Percentiles rank a stretch among this genome's conserved stretches.
Conservation (phyloP, 2,888 invertebrate genomes). For the Coelinius sp. region DNA sequence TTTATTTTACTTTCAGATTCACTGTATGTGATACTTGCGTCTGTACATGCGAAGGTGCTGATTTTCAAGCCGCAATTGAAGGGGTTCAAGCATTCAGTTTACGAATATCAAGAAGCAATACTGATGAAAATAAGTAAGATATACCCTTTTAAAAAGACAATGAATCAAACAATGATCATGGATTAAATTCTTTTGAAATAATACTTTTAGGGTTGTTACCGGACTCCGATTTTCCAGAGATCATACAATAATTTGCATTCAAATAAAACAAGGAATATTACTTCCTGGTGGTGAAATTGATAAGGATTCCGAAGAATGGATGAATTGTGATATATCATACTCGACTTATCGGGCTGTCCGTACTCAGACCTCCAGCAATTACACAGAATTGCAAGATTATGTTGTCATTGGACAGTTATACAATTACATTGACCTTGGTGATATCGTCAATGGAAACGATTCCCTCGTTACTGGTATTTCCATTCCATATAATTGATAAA, state of each 20-base stretch:
- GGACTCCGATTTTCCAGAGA: neutral
- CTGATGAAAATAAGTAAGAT: neutral
- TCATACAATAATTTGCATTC: neutral
- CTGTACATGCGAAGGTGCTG: neutral
- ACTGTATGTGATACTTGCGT: neutral
- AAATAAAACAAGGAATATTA: neutral
- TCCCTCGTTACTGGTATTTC: neutral
- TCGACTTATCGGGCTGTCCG: neutral
- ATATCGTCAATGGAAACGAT: neutral
- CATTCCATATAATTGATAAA: neutral
- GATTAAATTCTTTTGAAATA: no score
- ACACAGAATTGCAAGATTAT: neutral
- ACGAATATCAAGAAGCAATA: neutral
- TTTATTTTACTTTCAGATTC: neutral
- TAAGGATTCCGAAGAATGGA: neutral
- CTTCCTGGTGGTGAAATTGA: neutral
- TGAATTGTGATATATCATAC: neutral
- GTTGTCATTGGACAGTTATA: neutral
- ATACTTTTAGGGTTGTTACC: neutral
- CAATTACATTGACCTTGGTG: neutral
- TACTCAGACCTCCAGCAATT: neutral
- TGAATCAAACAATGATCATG: no score
- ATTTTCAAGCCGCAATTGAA: neutral
- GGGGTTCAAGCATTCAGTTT: neutral
- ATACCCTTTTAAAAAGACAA: neutral